Conservation (phyloP, 1,140 invertebrate species). For the Brachionus rotundiformis region DNA sequence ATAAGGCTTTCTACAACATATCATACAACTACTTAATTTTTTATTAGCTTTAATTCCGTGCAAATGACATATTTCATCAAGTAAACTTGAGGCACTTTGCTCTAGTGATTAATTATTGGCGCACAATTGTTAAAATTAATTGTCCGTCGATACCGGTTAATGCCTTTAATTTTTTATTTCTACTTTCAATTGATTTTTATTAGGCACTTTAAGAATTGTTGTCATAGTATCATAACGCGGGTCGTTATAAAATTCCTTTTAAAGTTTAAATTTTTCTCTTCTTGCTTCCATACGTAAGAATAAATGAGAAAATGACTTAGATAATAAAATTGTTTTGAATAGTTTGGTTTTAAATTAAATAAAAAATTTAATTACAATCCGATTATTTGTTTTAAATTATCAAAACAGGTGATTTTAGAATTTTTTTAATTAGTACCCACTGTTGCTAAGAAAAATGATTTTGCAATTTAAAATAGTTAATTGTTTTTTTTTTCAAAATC, state of each 20-base stretch:
- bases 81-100: neutral
- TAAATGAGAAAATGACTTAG: neutral
- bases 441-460: neutral
- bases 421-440: neutral
- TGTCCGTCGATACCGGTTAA: neutral
- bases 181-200: slow-evolving; percentile 13
- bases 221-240: neutral
- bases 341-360: neutral
- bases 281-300: too few species aligned
- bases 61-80: neutral
- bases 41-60: neutral
- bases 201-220: neutral
- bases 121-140: neutral
- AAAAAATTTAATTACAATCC: neutral
- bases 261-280: too few species aligned
- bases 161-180: neutral
- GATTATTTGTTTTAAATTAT: neutral
- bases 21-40: neutral
- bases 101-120: neutral
- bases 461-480: neutral
- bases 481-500: neutral
- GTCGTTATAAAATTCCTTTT: neutral
- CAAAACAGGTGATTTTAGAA: neutral
- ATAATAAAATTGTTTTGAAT: neutral
- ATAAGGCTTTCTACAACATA: too few species aligned